A percentile compares a stretch with the other conserved stretches of the same genome.
Evolutionary conservation across 2,113 vertebrate species (phyloP).

Genomic region (Halcyon senegalensis): DNA sequence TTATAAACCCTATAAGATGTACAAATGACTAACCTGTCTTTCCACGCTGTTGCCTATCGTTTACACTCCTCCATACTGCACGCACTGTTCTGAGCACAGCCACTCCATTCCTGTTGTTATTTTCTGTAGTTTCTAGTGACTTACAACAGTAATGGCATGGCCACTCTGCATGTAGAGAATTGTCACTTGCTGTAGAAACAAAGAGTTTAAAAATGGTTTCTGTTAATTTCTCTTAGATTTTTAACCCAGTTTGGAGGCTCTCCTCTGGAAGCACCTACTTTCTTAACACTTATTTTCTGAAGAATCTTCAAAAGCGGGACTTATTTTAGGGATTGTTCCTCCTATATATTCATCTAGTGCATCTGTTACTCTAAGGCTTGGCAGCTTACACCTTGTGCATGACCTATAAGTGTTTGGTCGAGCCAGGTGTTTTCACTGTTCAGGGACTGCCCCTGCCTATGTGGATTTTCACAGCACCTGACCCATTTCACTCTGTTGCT

Average conservation of each 20-base stretch:
- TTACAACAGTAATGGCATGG: background rate
- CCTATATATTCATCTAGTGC: background rate
- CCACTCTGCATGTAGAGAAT: background rate
- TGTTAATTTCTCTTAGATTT: background rate
- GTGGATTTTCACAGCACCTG: background rate
- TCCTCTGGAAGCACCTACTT: background rate
- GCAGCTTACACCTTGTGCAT: background rate
- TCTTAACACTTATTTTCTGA: background rate
- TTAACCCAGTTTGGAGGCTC: background rate
- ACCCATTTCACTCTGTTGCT: background rate
- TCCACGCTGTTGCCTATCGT: background rate
- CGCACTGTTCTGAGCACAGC: background rate
- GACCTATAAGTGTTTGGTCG: background rate
- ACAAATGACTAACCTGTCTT: background rate
- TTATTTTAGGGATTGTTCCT: background rate
- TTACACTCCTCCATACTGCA: background rate
- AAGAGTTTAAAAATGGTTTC: background rate
- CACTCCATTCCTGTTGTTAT: rapidly evolving
- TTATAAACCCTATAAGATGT: background rate
- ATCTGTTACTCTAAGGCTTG: background rate
- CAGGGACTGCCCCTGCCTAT: background rate
- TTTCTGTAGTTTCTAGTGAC: background rate
- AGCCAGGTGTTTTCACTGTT: background rate
- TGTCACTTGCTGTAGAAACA: background rate
- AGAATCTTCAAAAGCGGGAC: background rate